A percentile compares a stretch with the other conserved stretches of the same genome.
Evolutionary conservation across 2,113 vertebrate species (phyloP).

Genomic region (Pleuronectes platessa): DNA sequence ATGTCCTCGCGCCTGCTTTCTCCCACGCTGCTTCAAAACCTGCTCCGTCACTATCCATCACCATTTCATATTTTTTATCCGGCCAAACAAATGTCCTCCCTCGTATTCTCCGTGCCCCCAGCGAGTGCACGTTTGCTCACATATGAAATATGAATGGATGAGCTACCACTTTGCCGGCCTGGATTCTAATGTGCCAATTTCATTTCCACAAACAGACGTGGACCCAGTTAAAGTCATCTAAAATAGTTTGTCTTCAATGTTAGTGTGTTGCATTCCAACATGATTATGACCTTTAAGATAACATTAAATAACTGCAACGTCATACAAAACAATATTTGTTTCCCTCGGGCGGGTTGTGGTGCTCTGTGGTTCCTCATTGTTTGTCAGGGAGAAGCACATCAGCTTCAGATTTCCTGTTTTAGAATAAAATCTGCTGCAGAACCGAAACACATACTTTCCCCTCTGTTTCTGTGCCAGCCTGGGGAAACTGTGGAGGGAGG

Average conservation of each 20-base stretch:
- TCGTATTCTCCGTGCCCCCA: neutral
- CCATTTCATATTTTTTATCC: slow-evolving; percentile 5
- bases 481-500: slow-evolving; percentile 20
- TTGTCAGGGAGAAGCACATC: neutral
- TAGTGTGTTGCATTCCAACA: neutral
- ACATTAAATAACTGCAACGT: neutral
- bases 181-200: slow-evolving; percentile 6
- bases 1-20: neutral
- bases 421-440: slow-evolving; percentile 29
- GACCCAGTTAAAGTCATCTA: neutral
- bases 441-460: slow-evolving; percentile 4
- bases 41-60: neutral
- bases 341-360: neutral
- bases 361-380: neutral
- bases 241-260: too few relatives aligned
- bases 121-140: slow-evolving; percentile 7
- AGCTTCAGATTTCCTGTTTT: slow-evolving; percentile 23
- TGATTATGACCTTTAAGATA: neutral
- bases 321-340: neutral
- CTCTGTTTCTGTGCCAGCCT: slow-evolving; percentile 27
- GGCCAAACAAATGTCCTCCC: slow-evolving; percentile 2
- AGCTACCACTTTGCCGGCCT: slow-evolving; percentile 1
- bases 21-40: neutral
- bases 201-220: neutral
- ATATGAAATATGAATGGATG: slow-evolving; percentile 52